Base-by-base conservation (phyloP, 2,797 vertebrate species). In the Rhynchonycteris naso region DNA sequence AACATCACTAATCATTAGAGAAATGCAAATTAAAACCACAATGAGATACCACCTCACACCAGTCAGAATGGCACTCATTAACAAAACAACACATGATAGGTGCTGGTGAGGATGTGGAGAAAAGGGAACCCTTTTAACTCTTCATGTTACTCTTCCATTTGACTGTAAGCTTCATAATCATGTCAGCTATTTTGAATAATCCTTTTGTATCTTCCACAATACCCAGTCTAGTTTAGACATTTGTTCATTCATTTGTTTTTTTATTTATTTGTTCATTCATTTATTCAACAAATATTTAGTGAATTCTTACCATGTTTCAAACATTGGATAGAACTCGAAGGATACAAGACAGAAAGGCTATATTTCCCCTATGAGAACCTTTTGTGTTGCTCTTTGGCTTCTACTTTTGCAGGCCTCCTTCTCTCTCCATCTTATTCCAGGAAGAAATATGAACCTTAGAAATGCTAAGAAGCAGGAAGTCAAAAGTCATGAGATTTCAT, bases 361-460 rank as follows among this genome's bases (percentile, higher is more conserved):
- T 9, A 4, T 15, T 22, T 24, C 3, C 7, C 24, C 14, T 33
- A 33, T 22, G 19, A 33, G 56, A 6, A 58, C 33, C 10, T 74
- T 21, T 50, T 22, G 58, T 18, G 22, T 4, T 24, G 26, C 54
- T 30, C 68, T 16, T 19, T 3, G 16, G 12, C 14, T 54, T 54
- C 50, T 13, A 30, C 38, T 87, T 18, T 43, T 13, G 1, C 2
- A 71, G 35, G 12, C 14, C 9, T 30, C 18, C 21, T 75, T 61
- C 13, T 10, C 28, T 88, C 54, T 26, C 12, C 0, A 5, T 9
- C 0, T 2, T 52, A n/a, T 24, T 74, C 24, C 18, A 38, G 3
- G 21, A 54, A 52, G 5, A 3, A 79, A 3, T 12, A 15, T 47
- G 50, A 5, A 22, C 22, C 38, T 65, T 28, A 26, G 50, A 18